phyloP scores from a whole-genome alignment of 2,888 invertebrate species.

The Seira ritae region DNA sequence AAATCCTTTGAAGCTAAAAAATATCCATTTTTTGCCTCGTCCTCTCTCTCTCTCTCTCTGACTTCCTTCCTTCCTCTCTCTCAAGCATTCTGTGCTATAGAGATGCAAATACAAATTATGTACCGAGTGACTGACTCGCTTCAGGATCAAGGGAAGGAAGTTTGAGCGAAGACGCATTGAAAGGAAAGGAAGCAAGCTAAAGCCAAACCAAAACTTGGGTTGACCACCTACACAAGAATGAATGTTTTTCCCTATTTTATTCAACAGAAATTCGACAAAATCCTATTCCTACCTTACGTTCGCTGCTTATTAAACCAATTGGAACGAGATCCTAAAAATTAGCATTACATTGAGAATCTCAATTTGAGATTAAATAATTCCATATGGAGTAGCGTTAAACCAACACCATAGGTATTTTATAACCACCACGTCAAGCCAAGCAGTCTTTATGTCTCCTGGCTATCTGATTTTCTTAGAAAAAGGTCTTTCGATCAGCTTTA shows the following conservation, averaged over 20 bases:
- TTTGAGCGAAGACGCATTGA: conserved; percentile 1
- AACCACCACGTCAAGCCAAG: too few relatives aligned
- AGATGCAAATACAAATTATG: too few relatives aligned
- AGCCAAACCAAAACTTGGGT: neutral
- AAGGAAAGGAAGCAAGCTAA: neutral
- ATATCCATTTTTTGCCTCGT: neutral
- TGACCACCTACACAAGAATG: conserved; percentile 2
- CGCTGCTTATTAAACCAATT: neutral
- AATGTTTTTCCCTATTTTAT: too few relatives aligned
- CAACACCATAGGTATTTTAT: too few relatives aligned
- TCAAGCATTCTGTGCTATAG: too few relatives aligned
- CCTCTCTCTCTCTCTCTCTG: neutral
- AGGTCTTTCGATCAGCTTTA: too few relatives aligned
- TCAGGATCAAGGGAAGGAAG: conserved; percentile 16
- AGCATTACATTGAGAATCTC: neutral
- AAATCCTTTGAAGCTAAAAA: neutral
- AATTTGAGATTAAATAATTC: too few relatives aligned
- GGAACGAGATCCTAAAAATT: neutral
- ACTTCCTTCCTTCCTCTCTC: conserved; percentile 3
- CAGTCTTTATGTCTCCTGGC: too few relatives aligned
- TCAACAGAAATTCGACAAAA: neutral
- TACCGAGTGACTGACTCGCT: neutral
- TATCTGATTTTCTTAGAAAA: too few relatives aligned
- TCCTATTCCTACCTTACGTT: neutral
- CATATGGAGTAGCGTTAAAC: too few relatives aligned